phyloP scores from a whole-genome alignment of 2,888 invertebrate genomes.

The Leucoma salicis region DNA sequence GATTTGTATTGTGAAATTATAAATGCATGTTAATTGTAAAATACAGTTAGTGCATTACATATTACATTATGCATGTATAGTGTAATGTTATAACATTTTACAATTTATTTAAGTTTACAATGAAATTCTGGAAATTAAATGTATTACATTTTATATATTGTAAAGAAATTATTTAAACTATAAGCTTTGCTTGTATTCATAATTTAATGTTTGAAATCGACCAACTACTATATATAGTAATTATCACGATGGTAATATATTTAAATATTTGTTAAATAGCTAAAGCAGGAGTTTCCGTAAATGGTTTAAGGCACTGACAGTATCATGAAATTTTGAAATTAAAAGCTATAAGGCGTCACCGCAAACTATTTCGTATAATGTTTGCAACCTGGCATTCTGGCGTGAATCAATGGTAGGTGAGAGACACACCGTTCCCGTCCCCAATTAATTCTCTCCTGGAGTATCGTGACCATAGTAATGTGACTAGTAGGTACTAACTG shows the following conservation, averaged over 20 bases:
- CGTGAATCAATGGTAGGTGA: no score
- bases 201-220: constrained; percentile 17
- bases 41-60: neutral
- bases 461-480: no score
- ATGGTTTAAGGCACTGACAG: no score
- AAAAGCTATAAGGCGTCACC: no score
- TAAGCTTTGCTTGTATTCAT: constrained; percentile 1
- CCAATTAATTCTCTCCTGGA: no score
- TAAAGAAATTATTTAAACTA: neutral
- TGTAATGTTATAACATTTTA: neutral
- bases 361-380: no score
- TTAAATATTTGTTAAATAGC: neutral
- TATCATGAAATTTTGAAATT: no score
- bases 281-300: no score
- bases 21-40: neutral
- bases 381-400: no score
- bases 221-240: constrained; percentile 21
- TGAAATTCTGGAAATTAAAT: neutral
- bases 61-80: neutral
- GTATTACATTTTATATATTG: constrained; percentile 1
- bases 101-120: neutral
- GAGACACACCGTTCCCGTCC: no score
- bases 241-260: neutral
- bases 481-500: no score
- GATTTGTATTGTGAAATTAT: no score